Conservation (phyloP, 2,113 vertebrate genomes). For the Ceyx cyanopectus region DNA sequence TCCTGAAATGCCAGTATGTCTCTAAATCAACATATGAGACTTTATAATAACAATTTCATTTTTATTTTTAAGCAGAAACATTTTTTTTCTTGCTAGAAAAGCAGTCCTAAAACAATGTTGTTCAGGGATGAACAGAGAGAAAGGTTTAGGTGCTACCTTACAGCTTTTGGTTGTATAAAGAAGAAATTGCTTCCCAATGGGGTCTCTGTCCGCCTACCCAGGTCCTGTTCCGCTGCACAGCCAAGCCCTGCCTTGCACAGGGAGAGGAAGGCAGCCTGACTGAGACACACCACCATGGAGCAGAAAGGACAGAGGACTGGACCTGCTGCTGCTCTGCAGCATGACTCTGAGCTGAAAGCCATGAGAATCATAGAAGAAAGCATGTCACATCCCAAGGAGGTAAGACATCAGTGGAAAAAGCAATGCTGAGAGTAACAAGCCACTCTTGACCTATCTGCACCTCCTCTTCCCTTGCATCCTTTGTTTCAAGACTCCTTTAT, state of each 20-base stretch:
- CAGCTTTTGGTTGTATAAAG: not conserved
- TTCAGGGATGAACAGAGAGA: not conserved
- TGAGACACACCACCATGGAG: accelerated
- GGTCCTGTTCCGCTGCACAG: not conserved
- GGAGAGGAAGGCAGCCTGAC: not conserved
- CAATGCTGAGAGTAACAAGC: not conserved
- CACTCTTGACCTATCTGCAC: not conserved
- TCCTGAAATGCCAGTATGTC: not conserved
- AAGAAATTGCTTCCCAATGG: not conserved
- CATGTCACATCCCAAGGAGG: not conserved
- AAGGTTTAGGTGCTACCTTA: not conserved
- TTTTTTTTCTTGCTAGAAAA: not conserved
- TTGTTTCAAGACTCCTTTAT: not conserved
- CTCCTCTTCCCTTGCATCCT: not conserved
- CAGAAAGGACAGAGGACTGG: not conserved
- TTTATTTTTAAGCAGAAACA: not conserved
- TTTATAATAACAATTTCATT: not conserved
- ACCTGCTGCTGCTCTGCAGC: not conserved
- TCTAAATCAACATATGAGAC: not conserved
- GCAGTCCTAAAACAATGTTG: not conserved
- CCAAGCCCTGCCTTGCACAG: not conserved
- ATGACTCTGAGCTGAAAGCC: not conserved
- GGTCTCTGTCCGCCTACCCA: not conserved
- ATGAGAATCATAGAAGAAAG: not conserved
- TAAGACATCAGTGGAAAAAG: not conserved